phyloP scores from a whole-genome alignment of 1,140 invertebrate species.

The Reticulitermes speratus region DNA sequence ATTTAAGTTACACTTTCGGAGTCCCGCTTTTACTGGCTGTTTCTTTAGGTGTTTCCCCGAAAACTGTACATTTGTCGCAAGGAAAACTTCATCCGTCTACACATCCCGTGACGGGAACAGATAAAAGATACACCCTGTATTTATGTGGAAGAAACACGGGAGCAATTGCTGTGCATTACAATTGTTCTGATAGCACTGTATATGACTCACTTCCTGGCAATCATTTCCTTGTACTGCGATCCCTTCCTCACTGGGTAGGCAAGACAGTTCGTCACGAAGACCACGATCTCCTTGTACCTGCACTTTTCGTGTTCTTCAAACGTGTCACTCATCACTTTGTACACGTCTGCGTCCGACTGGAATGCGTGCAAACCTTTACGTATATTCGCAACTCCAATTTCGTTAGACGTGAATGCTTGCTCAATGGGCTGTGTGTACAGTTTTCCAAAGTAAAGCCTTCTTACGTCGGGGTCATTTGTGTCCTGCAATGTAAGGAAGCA shows the following conservation, averaged over 20 bases:
- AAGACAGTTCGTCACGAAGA: conserved; percentile 53
- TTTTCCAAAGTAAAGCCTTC: conserved; percentile 20
- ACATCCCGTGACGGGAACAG: too few species aligned
- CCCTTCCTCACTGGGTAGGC: conserved; percentile 56
- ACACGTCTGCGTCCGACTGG: conserved; percentile 42
- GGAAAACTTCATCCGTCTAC: too few species aligned
- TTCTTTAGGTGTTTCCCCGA: too few species aligned
- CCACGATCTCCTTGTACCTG: conserved; percentile 61
- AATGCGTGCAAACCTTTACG: conserved; percentile 24
- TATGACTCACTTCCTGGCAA: conserved; percentile 39
- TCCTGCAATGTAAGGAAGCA: not conserved
- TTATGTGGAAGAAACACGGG: too few species aligned
- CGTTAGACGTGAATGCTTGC: conserved; percentile 5
- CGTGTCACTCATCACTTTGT: conserved; percentile 62
- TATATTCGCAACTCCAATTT: conserved; percentile 21
- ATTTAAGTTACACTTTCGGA: too few species aligned
- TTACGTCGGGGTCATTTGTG: not conserved
- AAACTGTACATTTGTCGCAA: too few species aligned
- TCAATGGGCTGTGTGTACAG: conserved; percentile 11
- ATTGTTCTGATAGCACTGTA: not conserved
- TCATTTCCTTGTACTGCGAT: conserved; percentile 60
- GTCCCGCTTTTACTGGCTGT: too few species aligned
- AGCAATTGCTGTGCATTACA: not conserved
- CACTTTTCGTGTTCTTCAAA: conserved; percentile 66
- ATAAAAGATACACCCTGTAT: too few species aligned